Percentiles rank a stretch among this genome's conserved stretches.
Evolutionary conservation across 2,888 invertebrate genomes (phyloP).

Genomic region (Incurvaria masculella): DNA sequence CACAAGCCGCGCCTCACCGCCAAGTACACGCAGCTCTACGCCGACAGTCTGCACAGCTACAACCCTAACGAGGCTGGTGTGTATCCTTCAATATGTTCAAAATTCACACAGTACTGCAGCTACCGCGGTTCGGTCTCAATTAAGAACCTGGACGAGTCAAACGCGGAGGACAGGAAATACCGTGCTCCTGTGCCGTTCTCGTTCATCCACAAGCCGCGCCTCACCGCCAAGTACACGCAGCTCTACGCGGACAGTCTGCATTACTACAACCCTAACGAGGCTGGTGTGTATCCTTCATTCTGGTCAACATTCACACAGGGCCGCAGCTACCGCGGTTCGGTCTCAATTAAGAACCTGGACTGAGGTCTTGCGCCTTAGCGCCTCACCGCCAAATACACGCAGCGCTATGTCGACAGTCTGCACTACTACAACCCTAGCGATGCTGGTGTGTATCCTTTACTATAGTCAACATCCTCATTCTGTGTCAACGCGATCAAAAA

Average conservation of each 20-base stretch:
- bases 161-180: constrained; percentile 47
- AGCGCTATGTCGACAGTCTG: constrained; percentile 43
- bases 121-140: constrained; percentile 45
- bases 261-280: constrained; percentile 25
- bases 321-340: constrained; percentile 44
- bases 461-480: too few species aligned
- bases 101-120: constrained; percentile 42
- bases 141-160: constrained; percentile 49
- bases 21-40: constrained; percentile 42
- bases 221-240: constrained; percentile 43
- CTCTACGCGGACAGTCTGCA: constrained; percentile 44
- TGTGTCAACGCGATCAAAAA: too few species aligned
- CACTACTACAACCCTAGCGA: constrained; percentile 28
- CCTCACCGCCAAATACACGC: constrained; percentile 42
- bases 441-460: neutral
- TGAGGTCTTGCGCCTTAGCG: constrained; percentile 34
- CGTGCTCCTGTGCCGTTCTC: constrained; percentile 25
- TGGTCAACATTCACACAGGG: too few species aligned
- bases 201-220: constrained; percentile 32
- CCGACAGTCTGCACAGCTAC: constrained; percentile 43
- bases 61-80: constrained; percentile 12
- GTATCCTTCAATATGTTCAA: too few species aligned
- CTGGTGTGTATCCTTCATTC: too few species aligned
- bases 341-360: constrained; percentile 47
- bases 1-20: constrained; percentile 41